These are phyloP conservation scores for Mesoclemmys tuberculata DNA, from an alignment of 2,113 vertebrate species.

Conservation along the genomic window DNA sequence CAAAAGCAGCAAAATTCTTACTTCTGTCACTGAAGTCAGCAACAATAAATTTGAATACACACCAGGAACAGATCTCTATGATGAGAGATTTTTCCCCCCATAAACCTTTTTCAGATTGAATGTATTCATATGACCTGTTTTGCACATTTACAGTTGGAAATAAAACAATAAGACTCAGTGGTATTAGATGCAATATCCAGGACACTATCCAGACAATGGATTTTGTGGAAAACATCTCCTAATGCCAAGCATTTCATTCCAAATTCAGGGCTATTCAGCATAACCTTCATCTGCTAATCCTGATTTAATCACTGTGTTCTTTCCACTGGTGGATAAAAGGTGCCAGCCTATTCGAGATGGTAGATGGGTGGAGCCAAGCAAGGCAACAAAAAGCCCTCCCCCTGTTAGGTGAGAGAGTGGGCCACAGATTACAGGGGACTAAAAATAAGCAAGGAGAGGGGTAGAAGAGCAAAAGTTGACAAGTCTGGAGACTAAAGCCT, in stretches of 20 bases:
- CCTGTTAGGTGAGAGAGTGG: not conserved
- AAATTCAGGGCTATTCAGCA: not conserved
- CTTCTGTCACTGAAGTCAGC: not conserved
- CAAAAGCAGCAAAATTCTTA: not conserved
- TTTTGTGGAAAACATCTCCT: not conserved
- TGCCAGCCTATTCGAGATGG: not conserved
- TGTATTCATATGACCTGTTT: not conserved
- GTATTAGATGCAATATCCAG: not conserved
- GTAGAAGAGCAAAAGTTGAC: not conserved
- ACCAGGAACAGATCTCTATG: not conserved
- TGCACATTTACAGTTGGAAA: not conserved
- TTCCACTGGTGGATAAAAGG: not conserved
- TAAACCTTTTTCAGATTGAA: not conserved
- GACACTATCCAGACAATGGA: not conserved
- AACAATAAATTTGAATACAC: not conserved
- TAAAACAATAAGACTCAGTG: not conserved
- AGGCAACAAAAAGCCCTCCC: not conserved
- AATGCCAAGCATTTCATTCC: not conserved
- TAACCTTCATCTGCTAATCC: not conserved
- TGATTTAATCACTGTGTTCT: not conserved
- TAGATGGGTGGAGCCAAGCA: not conserved
- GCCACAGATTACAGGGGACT: not conserved
- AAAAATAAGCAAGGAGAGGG: not conserved
- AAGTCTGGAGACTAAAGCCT: fast-evolving
- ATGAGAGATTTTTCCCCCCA: not conserved